Conservation (phyloP, 2,113 vertebrate genomes). For the Todiramphus saurophagus region DNA sequence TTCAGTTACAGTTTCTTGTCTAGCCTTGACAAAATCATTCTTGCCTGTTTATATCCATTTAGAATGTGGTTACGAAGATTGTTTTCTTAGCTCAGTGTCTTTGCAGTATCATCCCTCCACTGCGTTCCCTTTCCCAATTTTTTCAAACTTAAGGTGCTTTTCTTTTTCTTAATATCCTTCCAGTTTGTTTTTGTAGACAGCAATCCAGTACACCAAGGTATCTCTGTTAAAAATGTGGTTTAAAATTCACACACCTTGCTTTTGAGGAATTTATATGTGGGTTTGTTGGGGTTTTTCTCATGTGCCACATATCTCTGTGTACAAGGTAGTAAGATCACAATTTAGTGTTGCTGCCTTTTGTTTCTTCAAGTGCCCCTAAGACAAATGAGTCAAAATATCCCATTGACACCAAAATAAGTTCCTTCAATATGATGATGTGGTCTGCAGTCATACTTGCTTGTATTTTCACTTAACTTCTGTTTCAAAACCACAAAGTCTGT, state of each 20-base stretch:
- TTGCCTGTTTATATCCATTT: neutral
- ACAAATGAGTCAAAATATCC: neutral
- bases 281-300: neutral
- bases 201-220: neutral
- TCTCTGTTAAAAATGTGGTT: neutral
- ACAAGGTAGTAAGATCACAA: neutral
- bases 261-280: neutral
- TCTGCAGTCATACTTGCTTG: neutral
- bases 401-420: neutral
- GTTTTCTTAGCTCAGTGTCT: neutral
- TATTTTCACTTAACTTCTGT: neutral
- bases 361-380: neutral
- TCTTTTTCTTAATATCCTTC: neutral
- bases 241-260: neutral
- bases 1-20: conserved; percentile 18
- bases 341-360: neutral
- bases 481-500: neutral
- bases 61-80: neutral
- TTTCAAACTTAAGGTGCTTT: neutral
- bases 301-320: fast-evolving
- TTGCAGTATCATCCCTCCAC: neutral
- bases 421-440: neutral
- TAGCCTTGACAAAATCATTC: conserved; percentile 5
- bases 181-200: neutral
- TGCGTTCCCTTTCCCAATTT: neutral